Conservation (phyloP, 2,113 vertebrate species). For the Furnarius figulus region DNA sequence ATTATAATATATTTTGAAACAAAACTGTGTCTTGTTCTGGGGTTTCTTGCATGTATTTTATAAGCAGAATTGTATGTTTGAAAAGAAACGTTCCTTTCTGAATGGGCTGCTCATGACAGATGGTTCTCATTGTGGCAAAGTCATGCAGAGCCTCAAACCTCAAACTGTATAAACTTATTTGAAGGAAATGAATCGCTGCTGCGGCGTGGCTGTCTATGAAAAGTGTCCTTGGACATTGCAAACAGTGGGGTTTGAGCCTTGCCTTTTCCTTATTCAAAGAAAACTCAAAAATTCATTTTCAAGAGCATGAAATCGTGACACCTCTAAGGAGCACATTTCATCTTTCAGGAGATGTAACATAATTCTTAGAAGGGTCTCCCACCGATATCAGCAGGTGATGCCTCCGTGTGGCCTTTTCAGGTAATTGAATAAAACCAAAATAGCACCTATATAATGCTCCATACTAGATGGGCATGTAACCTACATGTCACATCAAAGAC, state of each 20-base stretch:
- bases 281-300: not conserved
- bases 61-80: conserved; percentile 14
- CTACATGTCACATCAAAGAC: not conserved
- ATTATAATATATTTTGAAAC: conserved; percentile 38
- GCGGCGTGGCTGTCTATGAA: not conserved
- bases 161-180: conserved; percentile 3
- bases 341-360: not conserved
- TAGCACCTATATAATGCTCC: not conserved
- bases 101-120: not conserved
- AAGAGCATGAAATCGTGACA: not conserved
- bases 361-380: not conserved
- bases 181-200: not conserved
- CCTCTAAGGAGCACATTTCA: not conserved
- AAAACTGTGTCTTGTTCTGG: conserved; percentile 14
- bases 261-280: not conserved
- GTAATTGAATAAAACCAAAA: not conserved
- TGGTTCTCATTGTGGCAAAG: conserved; percentile 45
- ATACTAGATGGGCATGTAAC: not conserved
- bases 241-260: not conserved
- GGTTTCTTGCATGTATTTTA: not conserved
- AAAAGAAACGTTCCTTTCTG: not conserved
- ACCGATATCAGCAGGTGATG: not conserved
- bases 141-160: conserved; percentile 33
- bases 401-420: not conserved
- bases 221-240: not conserved